These are phyloP conservation scores for Agriopis leucophaearia DNA, from an alignment of 2,888 invertebrate species.

Conservation along the genomic window DNA sequence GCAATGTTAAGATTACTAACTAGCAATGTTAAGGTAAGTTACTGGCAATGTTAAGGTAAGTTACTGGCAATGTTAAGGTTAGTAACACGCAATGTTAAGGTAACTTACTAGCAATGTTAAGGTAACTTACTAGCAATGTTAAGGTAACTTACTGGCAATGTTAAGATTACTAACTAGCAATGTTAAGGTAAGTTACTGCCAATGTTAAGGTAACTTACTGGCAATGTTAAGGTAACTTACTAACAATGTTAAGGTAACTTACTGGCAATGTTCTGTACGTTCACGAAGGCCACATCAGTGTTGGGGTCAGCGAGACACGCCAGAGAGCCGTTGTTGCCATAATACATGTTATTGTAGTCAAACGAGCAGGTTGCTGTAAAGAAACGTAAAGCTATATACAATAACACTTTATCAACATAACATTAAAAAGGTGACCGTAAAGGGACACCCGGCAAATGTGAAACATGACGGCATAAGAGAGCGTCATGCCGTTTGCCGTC, in stretches of 20 bases:
- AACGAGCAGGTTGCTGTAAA: slow-evolving; percentile 79
- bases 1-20: neutral
- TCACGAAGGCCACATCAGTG: slow-evolving; percentile 88
- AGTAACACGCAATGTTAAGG: neutral
- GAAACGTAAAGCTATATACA: neutral
- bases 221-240: neutral
- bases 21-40: neutral
- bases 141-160: neutral
- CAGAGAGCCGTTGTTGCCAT: slow-evolving; percentile 87
- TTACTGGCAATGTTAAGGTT: neutral
- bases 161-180: neutral
- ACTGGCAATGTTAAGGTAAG: neutral
- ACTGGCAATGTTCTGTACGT: slow-evolving; percentile 80
- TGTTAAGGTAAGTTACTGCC: neutral
- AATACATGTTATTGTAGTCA: slow-evolving; percentile 83
- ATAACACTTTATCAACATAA: too few relatives aligned
- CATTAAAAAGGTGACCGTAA: too few relatives aligned
- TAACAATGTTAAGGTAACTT: slow-evolving; percentile 40
- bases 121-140: neutral
- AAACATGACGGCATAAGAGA: too few relatives aligned
- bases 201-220: neutral
- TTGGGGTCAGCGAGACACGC: slow-evolving; percentile 81
- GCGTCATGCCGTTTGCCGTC: too few relatives aligned
- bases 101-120: too few relatives aligned
- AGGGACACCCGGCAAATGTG: too few relatives aligned